These are phyloP conservation scores for Dolichoris vasculosae DNA, from an alignment of 1,140 invertebrate genomes.

Conservation along the genomic window DNA sequence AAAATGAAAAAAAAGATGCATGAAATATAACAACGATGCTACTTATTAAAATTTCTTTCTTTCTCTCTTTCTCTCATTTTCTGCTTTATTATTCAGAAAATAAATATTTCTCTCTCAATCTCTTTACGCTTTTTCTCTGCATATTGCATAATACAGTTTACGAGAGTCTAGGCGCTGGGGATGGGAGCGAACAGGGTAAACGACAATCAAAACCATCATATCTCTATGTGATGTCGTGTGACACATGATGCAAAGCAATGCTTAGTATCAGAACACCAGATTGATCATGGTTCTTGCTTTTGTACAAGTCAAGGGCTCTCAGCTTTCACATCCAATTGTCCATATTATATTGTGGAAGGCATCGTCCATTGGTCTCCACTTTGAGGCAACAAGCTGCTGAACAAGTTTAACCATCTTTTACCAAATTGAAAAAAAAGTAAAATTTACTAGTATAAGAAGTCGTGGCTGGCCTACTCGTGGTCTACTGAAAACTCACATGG, in stretches of 20 bases:
- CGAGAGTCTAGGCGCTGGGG: slow-evolving; percentile 59
- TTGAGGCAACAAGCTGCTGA: slow-evolving; percentile 71
- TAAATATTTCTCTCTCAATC: slow-evolving; percentile 15
- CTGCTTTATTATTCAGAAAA: slow-evolving; percentile 10
- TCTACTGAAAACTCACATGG: slow-evolving; percentile 74
- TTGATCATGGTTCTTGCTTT: slow-evolving; percentile 69
- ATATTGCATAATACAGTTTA: slow-evolving; percentile 48
- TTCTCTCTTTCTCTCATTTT: slow-evolving; percentile 8
- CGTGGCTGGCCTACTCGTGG: slow-evolving; percentile 71
- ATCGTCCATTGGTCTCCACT: slow-evolving; percentile 74
- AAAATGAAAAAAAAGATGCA: not conserved
- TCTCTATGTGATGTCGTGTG: slow-evolving; percentile 73
- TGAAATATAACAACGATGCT: not conserved
- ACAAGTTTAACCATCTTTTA: slow-evolving; percentile 75
- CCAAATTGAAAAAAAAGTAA: slow-evolving; percentile 65
- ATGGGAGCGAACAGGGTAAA: slow-evolving; percentile 62
- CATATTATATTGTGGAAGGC: slow-evolving; percentile 41
- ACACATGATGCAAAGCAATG: slow-evolving; percentile 72
- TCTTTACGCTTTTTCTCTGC: not conserved
- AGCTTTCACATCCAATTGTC: slow-evolving; percentile 46
- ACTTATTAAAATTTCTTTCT: not conserved
- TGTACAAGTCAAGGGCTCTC: slow-evolving; percentile 66
- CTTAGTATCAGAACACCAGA: slow-evolving; percentile 71
- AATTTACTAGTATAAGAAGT: slow-evolving; percentile 64
- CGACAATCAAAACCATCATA: slow-evolving; percentile 74